Evolutionary conservation across 2,797 vertebrate species (phyloP), one percentile per base, ranked within the genome.

Genomic region (Rhabdomys pumilio): DNA sequence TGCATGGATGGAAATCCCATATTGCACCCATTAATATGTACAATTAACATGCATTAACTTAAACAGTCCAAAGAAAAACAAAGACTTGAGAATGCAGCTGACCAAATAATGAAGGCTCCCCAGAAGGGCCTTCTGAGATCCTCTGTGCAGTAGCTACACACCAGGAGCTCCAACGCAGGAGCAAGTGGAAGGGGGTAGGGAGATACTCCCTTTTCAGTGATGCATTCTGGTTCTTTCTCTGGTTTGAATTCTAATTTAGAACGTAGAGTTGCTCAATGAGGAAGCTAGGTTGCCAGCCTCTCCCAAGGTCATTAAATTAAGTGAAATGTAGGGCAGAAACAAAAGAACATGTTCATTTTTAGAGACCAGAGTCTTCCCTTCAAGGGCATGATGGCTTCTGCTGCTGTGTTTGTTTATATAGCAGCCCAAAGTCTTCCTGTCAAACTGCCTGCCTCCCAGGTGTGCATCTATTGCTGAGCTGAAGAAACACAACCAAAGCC

Each of bases 401-500:
- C 13, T 9, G 2, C 75, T 87, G 53, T 94, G 13, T 96, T 95
- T 98, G 91, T 88, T 59, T 76, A 65, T 53, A 38, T 75, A 95
- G 90, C 50, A 82, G 96, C 77, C 91, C 57, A 47, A 20, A 72
- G 85, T 95, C 59, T 96, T 97, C 91, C 7, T 95, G 67, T 96
- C 85, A 92, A 47, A 69, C 91, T 79, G 83, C 84, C 93, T 89
- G 17, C 96, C 83, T 97, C 97, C 96, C 91, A 98, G 97, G 75
- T 96, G 79, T 19, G 1, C 57, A 3, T 53, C 1, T 72, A 24
- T 80, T 94, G 50, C 72, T 87, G 29, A 95, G 90, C 63, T 80
- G 22, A 95, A 92, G 89, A 96, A 92, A 90, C 65, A 93, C 86
- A 95, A 79, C 31, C 75, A 87, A 89, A 96, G 79, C 13, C 91